Base-by-base conservation (phyloP, 1,140 invertebrate genomes). In the Leptinotarsa undecemlineata region DNA sequence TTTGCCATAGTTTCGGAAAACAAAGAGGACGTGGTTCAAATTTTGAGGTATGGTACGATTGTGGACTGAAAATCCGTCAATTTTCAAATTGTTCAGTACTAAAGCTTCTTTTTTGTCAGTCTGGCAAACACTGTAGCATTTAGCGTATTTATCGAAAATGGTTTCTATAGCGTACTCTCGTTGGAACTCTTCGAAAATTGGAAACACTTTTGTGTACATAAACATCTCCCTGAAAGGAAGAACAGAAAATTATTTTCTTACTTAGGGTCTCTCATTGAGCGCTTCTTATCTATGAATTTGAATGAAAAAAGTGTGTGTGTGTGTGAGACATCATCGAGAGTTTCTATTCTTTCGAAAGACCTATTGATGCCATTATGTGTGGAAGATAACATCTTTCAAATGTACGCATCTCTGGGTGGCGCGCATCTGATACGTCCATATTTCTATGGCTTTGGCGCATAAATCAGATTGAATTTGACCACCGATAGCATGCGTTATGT, bases 81-180 rank as follows among this genome's bases (percentile, higher is more conserved):
- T 67, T 66, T 84, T 81, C 17, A 91, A 76, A 81, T 91, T 89
- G 80, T 90, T 86, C 69, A 91, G 78, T 33, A 90, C 81, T 6
- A 90, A 84, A 26, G 86, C 82, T 82, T 89, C 87, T 67, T 87
- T 78, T 8, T 81, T 79, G 21, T 84, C 79, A 72, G 87, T 84
- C 4, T 61, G 78, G 8, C 33, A 77, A 6, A 78, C 81, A 17
- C 79, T 82, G 19, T 85, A 86, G 72, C 85, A 88, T 68, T 83
- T 84, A 4, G 84, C 72, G 33, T 77, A 80, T 11, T 80, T 79
- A 20, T 73, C 66, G 61, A 83, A 81, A 6, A 74, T 68, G 4
- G 76, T 69, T 17, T 76, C 73, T 3, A 78, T 57, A 0, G 33
- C 57, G 17, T 72, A 72, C 70, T 77, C 74, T 14, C 61, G 17